phyloP scores from a whole-genome alignment of 2,113 vertebrate species.

The Thamnaconus septentrionalis region DNA sequence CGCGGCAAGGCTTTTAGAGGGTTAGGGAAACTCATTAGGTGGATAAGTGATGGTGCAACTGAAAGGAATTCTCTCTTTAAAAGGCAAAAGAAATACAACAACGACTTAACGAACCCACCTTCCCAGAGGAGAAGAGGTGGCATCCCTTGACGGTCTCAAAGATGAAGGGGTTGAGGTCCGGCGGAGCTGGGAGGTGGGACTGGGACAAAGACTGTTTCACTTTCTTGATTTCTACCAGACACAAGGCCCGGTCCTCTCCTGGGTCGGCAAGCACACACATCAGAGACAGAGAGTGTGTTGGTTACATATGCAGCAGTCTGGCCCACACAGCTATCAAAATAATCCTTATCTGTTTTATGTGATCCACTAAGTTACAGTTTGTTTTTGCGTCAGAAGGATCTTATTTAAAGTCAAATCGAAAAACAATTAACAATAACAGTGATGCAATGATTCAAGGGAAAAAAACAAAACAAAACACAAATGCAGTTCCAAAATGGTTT shows the following conservation, averaged over 20 bases:
- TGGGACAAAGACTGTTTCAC: constrained; percentile 96
- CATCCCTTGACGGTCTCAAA: constrained; percentile 97
- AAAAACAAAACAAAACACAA: too few species aligned
- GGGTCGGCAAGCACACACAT: constrained; percentile 29
- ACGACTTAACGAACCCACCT: constrained; percentile 70
- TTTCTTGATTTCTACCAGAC: constrained; percentile 95
- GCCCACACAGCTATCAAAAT: too few species aligned
- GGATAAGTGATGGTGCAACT: constrained; percentile 4
- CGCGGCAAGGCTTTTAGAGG: constrained; percentile 4
- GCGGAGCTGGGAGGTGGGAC: constrained; percentile 95
- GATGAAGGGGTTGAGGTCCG: constrained; percentile 87
- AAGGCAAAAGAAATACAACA: neutral
- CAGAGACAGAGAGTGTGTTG: neutral
- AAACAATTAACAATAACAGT: too few species aligned
- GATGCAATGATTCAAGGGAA: too few species aligned
- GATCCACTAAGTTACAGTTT: too few species aligned
- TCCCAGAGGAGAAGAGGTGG: constrained; percentile 95
- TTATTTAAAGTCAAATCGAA: too few species aligned
- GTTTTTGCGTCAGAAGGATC: too few species aligned
- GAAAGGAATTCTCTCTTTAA: constrained; percentile 4
- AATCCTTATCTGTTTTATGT: too few species aligned
- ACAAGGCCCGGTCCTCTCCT: constrained; percentile 94
- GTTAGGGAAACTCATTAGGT: constrained; percentile 29
- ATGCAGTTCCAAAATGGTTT: too few species aligned
- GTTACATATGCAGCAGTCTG: neutral